These are phyloP conservation scores for Nematostella vectensis DNA, from an alignment of 92 coral and sea anemone genomes.

Conservation along the genomic window DNA sequence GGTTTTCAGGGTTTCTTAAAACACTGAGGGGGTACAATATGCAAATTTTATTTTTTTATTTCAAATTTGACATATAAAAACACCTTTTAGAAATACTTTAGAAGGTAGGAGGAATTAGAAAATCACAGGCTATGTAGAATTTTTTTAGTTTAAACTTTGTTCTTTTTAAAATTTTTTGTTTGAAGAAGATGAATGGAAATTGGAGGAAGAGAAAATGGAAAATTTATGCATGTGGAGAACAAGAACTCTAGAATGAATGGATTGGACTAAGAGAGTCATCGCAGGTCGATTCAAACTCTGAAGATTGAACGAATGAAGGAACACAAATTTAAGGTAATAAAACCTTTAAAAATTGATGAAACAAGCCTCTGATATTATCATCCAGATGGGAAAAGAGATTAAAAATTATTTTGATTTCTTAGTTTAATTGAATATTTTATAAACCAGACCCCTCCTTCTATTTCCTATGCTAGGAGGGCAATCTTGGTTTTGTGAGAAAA, in stretches of 20 bases:
- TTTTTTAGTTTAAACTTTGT: slow-evolving; percentile 9
- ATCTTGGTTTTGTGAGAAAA: too few relatives aligned
- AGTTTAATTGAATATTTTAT: slow-evolving; percentile 6
- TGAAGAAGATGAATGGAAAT: background rate
- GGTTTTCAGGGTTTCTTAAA: too few relatives aligned
- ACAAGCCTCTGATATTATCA: slow-evolving; percentile 11
- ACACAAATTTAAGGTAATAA: slow-evolving; percentile 25
- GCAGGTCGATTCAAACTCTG: too few relatives aligned
- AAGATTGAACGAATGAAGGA: slow-evolving; percentile 14
- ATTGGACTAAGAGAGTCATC: too few relatives aligned
- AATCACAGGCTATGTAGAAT: too few relatives aligned
- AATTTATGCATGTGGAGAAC: background rate
- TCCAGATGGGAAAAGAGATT: slow-evolving; percentile 3
- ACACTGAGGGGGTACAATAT: too few relatives aligned
- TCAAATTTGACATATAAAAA: too few relatives aligned
- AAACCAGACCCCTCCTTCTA: background rate
- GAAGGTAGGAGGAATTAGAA: too few relatives aligned
- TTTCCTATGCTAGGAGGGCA: background rate
- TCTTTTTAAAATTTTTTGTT: background rate
- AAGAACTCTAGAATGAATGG: too few relatives aligned
- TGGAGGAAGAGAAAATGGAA: background rate
- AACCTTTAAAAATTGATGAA: slow-evolving; percentile 51
- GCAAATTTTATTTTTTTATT: too few relatives aligned
- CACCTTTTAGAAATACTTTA: too few relatives aligned
- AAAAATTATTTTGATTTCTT: slow-evolving; percentile 4